Evolutionary conservation across 2,797 vertebrate species (phyloP).

Genomic region (Paramormyrops hopkinsi): DNA sequence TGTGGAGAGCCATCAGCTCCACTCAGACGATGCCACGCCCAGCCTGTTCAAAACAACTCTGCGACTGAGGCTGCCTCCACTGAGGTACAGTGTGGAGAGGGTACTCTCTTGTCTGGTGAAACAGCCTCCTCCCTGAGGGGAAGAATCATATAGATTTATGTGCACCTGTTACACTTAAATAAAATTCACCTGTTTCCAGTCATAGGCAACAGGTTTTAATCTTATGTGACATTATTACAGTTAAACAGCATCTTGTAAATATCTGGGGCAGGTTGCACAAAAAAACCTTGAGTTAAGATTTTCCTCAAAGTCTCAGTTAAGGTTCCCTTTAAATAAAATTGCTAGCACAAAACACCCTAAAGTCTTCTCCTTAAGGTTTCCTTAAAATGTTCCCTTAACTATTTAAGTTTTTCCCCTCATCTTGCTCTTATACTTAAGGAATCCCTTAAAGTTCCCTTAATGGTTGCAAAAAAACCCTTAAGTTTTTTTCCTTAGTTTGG

Average conservation of each 20-base stretch:
- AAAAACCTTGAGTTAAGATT: not conserved
- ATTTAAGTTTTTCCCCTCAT: not conserved
- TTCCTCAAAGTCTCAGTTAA: not conserved
- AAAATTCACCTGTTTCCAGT: not conserved
- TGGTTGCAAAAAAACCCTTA: not conserved
- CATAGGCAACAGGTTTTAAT: conserved; percentile 1
- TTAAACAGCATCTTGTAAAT: not conserved
- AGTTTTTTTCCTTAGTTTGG: no score
- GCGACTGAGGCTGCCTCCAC: conserved; percentile 37
- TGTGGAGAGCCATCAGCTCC: conserved; percentile 67
- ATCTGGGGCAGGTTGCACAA: not conserved
- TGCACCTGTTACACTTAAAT: not conserved
- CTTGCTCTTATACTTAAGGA: not conserved
- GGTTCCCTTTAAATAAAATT: not conserved
- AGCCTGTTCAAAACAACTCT: conserved; percentile 28
- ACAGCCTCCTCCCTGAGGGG: not conserved
- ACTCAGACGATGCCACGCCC: conserved; percentile 59
- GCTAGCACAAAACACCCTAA: not conserved
- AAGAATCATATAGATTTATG: not conserved
- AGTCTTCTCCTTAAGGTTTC: not conserved
- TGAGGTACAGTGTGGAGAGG: conserved; percentile 45
- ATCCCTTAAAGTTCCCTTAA: not conserved
- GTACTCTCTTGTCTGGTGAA: not conserved
- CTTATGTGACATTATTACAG: not conserved
- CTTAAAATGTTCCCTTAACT: not conserved